These are phyloP conservation scores for Hermaeophaga mercurialis DNA, from an alignment of 2,888 invertebrate genomes.

Conservation along the genomic window DNA sequence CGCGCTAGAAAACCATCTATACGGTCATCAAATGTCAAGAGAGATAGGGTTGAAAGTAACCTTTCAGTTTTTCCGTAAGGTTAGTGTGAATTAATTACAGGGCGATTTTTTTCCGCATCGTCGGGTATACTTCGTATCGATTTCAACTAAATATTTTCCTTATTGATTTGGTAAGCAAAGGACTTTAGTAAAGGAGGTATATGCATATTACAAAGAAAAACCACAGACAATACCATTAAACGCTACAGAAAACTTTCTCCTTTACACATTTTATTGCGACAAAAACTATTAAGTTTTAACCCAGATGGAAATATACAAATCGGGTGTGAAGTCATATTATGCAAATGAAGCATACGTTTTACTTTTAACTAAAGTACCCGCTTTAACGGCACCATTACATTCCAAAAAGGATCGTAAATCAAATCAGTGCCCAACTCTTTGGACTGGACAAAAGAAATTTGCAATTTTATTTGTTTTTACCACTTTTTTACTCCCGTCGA, in stretches of 20 bases:
- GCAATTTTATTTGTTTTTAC: constrained; percentile 2
- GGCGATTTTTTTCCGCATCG: background rate
- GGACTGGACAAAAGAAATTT: background rate
- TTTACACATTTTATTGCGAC: no score
- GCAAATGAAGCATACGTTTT: background rate
- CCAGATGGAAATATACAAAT: background rate
- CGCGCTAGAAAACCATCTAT: constrained; percentile 21
- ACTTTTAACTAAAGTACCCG: background rate
- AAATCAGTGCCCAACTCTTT: background rate
- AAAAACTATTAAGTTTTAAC: no score
- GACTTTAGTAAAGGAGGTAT: no score
- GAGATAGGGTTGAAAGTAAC: constrained; percentile 12
- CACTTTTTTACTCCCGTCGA: background rate
- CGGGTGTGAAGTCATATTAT: background rate
- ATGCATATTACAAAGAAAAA: no score
- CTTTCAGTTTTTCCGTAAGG: constrained; percentile 19
- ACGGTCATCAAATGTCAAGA: constrained; percentile 33
- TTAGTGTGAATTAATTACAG: constrained; percentile 13
- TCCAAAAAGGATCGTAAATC: background rate
- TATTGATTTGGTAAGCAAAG: no score
- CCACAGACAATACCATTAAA: no score
- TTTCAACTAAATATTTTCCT: no score
- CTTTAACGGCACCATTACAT: background rate
- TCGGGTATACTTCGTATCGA: background rate
- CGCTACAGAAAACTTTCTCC: no score